Evolutionary conservation across 2,113 vertebrate genomes (phyloP).

Genomic region (Brachirus orientalis): DNA sequence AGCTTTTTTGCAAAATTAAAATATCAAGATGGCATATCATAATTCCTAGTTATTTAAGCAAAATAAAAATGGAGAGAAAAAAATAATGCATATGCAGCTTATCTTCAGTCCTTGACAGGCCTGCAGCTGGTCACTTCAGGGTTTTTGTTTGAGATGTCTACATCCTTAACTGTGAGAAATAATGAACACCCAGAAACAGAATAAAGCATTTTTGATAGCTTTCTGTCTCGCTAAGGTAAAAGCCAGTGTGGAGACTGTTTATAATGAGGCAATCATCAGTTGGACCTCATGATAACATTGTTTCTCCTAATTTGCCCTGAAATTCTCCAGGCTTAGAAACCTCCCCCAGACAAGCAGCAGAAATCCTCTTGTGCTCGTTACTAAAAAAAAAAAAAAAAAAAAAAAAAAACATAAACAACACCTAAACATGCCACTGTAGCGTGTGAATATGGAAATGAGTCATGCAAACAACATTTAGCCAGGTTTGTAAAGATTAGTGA

Average conservation of each 20-base stretch:
- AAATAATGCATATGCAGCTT: slow-evolving; percentile 29
- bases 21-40: slow-evolving; percentile 12
- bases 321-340: slow-evolving; percentile 36
- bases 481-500: slow-evolving; percentile 49
- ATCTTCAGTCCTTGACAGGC: slow-evolving; percentile 50
- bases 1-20: neutral
- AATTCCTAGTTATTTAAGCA: slow-evolving; percentile 12
- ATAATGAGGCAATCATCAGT: slow-evolving; percentile 75
- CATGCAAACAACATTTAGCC: slow-evolving; percentile 32
- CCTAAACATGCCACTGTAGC: slow-evolving; percentile 7
- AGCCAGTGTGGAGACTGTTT: slow-evolving; percentile 59
- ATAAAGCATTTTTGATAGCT: slow-evolving; percentile 74
- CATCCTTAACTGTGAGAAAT: slow-evolving; percentile 61
- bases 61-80: slow-evolving; percentile 6
- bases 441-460: slow-evolving; percentile 34
- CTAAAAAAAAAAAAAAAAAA: slow-evolving; percentile 10
- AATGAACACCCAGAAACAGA: slow-evolving; percentile 67
- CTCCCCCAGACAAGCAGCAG: slow-evolving; percentile 27
- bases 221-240: slow-evolving; percentile 58
- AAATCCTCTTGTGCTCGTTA: slow-evolving; percentile 26
- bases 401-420: slow-evolving; percentile 28
- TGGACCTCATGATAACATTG: slow-evolving; percentile 62
- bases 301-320: slow-evolving; percentile 53
- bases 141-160: slow-evolving; percentile 63
- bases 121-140: slow-evolving; percentile 52